Percentiles rank a stretch among this genome's conserved stretches.
Evolutionary conservation across 2,797 vertebrate genomes (phyloP).

Genomic region (Sebastes dallii): DNA sequence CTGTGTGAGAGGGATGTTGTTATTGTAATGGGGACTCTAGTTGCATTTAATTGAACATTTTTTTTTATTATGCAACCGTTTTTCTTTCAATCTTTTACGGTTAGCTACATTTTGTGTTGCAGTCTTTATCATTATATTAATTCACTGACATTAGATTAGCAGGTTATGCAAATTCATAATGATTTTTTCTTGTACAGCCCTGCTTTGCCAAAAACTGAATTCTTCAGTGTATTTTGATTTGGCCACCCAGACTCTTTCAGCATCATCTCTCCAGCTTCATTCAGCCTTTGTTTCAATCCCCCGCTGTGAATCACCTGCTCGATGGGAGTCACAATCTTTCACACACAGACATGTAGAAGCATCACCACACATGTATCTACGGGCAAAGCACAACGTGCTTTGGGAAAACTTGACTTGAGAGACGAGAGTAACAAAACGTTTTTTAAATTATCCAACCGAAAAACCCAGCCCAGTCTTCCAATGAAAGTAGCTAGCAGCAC

Average conservation of each 20-base stretch:
- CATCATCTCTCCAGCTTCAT: neutral
- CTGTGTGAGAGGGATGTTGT: conserved; percentile 59
- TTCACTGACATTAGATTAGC: neutral
- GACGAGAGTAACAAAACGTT: too few relatives aligned
- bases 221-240: neutral
- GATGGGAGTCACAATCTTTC: neutral
- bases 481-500: too few relatives aligned
- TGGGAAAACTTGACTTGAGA: neutral
- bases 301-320: conserved; percentile 23
- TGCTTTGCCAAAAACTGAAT: neutral
- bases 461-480: too few relatives aligned
- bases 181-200: neutral
- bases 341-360: conserved; percentile 20
- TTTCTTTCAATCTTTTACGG: neutral
- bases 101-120: neutral
- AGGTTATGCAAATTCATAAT: neutral
- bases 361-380: conserved; percentile 1
- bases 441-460: too few relatives aligned
- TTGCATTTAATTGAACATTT: conserved; percentile 5
- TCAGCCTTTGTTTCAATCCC: conserved; percentile 13
- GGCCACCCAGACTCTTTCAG: neutral
- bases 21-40: conserved; percentile 63
- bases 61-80: neutral
- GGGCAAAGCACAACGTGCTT: neutral
- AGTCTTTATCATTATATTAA: neutral